Evolutionary conservation across 2,888 invertebrate genomes (phyloP).

Genomic region (Nesidiocoris tenuis): DNA sequence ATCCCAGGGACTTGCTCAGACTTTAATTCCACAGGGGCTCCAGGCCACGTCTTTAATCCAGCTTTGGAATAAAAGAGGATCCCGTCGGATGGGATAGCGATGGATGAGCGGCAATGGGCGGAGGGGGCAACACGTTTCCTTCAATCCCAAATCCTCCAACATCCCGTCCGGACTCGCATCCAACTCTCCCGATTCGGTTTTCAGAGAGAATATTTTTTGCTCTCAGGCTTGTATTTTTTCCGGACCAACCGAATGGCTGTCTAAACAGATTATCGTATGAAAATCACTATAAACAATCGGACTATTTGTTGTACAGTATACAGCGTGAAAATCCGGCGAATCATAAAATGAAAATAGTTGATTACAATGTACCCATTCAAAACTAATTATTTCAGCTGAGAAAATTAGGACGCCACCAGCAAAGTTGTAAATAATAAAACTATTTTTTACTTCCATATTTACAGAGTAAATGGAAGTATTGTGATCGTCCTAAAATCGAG

Average conservation of each 20-base stretch:
- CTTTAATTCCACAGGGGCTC: conserved; percentile 14
- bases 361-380: too few species aligned
- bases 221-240: not conserved
- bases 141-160: not conserved
- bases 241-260: not conserved
- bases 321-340: too few species aligned
- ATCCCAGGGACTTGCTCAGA: conserved; percentile 28
- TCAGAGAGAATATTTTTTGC: not conserved
- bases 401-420: too few species aligned
- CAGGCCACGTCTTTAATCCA: conserved; percentile 15
- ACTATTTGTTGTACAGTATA: too few species aligned
- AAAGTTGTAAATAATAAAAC: too few species aligned
- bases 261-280: not conserved
- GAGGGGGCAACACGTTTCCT: not conserved
- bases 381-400: too few species aligned
- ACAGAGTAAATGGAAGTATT: too few species aligned
- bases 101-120: not conserved
- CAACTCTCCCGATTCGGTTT: not conserved
- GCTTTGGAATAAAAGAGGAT: conserved; percentile 33
- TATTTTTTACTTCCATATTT: too few species aligned
- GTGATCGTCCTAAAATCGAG: too few species aligned
- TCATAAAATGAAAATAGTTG: too few species aligned
- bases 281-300: not conserved
- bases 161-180: too few species aligned
- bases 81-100: not conserved